Conservation (phyloP, 2,888 invertebrate species). For the Drosophila emarginata region DNA sequence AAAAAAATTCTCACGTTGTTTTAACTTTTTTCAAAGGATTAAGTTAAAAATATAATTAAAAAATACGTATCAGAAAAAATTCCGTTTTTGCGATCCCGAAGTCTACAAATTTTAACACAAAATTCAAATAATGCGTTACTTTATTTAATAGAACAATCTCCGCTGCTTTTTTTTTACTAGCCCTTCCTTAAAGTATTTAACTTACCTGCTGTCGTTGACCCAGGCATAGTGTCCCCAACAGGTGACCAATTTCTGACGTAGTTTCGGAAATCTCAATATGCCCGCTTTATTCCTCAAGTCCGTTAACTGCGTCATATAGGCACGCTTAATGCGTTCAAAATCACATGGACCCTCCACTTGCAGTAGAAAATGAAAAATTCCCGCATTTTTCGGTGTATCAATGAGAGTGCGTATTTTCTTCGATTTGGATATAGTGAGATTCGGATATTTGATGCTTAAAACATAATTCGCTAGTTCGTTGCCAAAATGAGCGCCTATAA, state of each 20-base stretch:
- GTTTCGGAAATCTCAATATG: conserved; percentile 85
- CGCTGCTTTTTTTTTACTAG: no score
- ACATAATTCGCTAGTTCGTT: conserved; percentile 85
- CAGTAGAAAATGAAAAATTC: conserved; percentile 88
- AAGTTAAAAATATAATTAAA: no score
- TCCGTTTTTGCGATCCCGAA: no score
- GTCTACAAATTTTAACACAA: no score
- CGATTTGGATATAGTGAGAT: conserved; percentile 85
- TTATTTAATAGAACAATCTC: not conserved
- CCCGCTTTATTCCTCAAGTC: conserved; percentile 85
- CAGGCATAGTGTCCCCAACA: conserved; percentile 92
- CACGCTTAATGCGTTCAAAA: conserved; percentile 84
- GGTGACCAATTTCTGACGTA: conserved; percentile 87
- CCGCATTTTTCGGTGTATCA: conserved; percentile 89
- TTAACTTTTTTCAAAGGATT: no score
- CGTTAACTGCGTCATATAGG: conserved; percentile 83
- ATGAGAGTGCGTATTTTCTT: conserved; percentile 87
- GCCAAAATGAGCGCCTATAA: conserved; percentile 84
- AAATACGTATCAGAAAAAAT: no score
- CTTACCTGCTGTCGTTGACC: conserved; percentile 83
- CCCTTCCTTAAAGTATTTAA: not conserved
- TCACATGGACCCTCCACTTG: conserved; percentile 86
- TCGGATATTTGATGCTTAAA: conserved; percentile 85
- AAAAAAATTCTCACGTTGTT: no score
- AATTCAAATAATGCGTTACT: no score